phyloP scores from a whole-genome alignment of 2,888 invertebrate genomes.

The Phalera bucephala region DNA sequence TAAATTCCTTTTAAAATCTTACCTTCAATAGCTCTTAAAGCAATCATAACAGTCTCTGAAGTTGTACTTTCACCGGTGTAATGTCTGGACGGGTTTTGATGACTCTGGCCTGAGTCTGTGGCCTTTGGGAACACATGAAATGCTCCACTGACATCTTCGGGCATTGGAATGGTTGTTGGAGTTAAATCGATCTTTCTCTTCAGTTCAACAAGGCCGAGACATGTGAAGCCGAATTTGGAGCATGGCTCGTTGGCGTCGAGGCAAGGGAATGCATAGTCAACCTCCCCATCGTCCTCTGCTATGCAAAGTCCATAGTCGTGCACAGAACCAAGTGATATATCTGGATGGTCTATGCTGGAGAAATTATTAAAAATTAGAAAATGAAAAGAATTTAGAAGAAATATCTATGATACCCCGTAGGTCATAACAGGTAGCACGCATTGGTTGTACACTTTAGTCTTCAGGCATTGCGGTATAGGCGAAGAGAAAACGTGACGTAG shows the following conservation, averaged over 20 bases:
- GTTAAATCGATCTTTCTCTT: conserved; percentile 61
- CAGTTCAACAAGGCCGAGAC: conserved; percentile 93
- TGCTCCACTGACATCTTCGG: conserved; percentile 61
- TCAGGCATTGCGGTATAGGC: no score
- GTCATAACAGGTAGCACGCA: no score
- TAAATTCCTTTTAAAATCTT: no score
- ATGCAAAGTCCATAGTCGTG: conserved; percentile 94
- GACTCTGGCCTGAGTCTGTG: conserved; percentile 59
- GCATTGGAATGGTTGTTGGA: conserved; percentile 57
- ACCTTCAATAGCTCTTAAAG: conserved; percentile 76
- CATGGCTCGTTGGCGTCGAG: conserved; percentile 94
- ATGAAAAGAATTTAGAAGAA: conserved; percentile 7
- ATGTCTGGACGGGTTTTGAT: conserved; percentile 61
- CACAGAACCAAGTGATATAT: conserved; percentile 84
- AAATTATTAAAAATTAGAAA: conserved; percentile 4
- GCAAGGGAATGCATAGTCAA: conserved; percentile 96
- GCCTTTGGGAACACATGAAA: conserved; percentile 64
- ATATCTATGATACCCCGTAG: conserved; percentile 2
- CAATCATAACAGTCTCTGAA: conserved; percentile 69
- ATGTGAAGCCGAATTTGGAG: conserved; percentile 95
- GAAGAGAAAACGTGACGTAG: no score
- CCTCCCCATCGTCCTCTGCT: conserved; percentile 98
- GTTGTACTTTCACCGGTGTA: conserved; percentile 74
- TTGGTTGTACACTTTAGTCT: no score
- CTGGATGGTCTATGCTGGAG: conserved; percentile 85